These are phyloP conservation scores for Pseudomyrmex flavicornis DNA, from an alignment of 1,140 invertebrate genomes.

Conservation along the genomic window DNA sequence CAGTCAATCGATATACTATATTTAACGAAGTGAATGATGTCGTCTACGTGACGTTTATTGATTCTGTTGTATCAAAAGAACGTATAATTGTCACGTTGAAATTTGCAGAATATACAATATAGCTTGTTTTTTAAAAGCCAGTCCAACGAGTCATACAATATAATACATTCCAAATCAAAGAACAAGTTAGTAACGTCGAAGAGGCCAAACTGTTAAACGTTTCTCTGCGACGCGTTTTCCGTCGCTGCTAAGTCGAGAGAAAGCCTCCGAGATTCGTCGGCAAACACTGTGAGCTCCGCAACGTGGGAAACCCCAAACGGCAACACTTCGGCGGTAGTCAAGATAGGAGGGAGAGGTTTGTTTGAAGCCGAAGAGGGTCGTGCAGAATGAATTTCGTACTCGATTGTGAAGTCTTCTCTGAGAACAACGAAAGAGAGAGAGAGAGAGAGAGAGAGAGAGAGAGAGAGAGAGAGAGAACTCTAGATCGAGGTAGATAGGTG, in stretches of 20 bases:
- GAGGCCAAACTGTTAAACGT: constrained; percentile 44
- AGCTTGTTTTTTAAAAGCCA: not conserved
- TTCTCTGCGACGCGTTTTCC: constrained; percentile 33
- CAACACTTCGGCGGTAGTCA: constrained; percentile 71
- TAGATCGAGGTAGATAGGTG: constrained; percentile 47
- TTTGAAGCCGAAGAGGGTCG: constrained; percentile 61
- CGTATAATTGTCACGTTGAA: not conserved
- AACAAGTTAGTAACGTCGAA: not conserved
- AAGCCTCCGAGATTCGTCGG: constrained; percentile 72
- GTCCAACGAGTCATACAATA: not conserved
- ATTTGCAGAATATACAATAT: constrained; percentile 1
- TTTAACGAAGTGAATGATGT: constrained; percentile 7
- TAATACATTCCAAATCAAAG: not conserved
- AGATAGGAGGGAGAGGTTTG: constrained; percentile 63
- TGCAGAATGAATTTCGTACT: constrained; percentile 75
- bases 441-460: constrained; percentile 11
- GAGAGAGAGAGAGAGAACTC: constrained; percentile 24
- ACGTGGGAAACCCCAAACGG: constrained; percentile 79
- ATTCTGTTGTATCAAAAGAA: constrained; percentile 9
- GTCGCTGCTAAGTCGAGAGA: constrained; percentile 70
- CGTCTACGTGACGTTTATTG: not conserved
- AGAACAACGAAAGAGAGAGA: constrained; percentile 23
- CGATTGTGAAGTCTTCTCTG: constrained; percentile 56
- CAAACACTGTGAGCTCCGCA: constrained; percentile 68
- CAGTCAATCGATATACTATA: not conserved